Percentiles rank a stretch among this genome's conserved stretches.
Conservation (phyloP, 2,888 invertebrate genomes). For the Dione vanillae region DNA sequence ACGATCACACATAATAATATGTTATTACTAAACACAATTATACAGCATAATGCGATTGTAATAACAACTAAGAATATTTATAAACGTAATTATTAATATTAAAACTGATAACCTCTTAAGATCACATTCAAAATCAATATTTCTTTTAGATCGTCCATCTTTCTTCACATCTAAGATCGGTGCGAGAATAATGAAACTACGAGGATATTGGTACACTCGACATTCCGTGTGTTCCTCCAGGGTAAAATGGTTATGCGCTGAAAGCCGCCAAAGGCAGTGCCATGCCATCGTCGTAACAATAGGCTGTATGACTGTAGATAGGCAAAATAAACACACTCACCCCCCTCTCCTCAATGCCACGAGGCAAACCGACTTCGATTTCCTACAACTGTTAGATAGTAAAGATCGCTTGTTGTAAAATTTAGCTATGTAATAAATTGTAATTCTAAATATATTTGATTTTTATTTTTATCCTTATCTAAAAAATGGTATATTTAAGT, state of each 20-base stretch:
- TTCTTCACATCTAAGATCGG: slow-evolving; percentile 74
- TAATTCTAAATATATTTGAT: slow-evolving; percentile 4
- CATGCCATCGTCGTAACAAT: slow-evolving; percentile 76
- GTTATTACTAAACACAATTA: neutral
- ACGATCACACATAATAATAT: neutral
- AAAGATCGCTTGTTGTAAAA: slow-evolving; percentile 47
- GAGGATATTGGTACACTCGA: slow-evolving; percentile 73
- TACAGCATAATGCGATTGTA: neutral
- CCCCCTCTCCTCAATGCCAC: slow-evolving; percentile 54
- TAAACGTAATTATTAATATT: neutral
- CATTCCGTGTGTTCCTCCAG: slow-evolving; percentile 77
- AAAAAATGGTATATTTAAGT: no score
- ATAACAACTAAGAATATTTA: neutral
- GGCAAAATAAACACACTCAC: slow-evolving; percentile 73
- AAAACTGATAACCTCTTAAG: neutral
- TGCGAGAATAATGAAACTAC: slow-evolving; percentile 71
- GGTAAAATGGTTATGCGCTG: slow-evolving; percentile 75
- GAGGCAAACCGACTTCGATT: slow-evolving; percentile 48
- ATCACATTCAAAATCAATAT: slow-evolving; percentile 16
- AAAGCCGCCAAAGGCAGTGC: slow-evolving; percentile 68
- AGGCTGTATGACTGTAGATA: slow-evolving; percentile 69
- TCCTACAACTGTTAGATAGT: slow-evolving; percentile 51
- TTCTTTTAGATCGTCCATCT: slow-evolving; percentile 65
- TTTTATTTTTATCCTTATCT: neutral
- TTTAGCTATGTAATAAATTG: slow-evolving; percentile 44